phyloP scores from a whole-genome alignment of 2,113 vertebrate species.

The Gallinago paraguaiae region DNA sequence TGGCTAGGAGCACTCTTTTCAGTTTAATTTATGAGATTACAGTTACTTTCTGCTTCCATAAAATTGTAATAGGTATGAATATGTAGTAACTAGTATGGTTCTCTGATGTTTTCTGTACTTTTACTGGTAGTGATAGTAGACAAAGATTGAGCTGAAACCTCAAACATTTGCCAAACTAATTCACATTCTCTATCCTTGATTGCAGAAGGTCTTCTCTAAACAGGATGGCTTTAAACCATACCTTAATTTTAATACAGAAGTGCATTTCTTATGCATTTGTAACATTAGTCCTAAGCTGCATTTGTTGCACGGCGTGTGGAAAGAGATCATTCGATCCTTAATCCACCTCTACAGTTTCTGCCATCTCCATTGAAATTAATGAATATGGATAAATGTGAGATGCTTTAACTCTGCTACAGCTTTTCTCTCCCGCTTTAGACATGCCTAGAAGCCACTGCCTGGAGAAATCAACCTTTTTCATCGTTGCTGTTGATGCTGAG shows the following conservation, averaged over 20 bases:
- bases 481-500: accelerated
- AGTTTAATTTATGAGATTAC: background rate
- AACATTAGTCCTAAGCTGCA: background rate
- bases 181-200: background rate
- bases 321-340: background rate
- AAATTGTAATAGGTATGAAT: background rate
- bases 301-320: background rate
- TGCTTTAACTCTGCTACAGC: background rate
- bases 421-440: background rate
- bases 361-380: background rate
- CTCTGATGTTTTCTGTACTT: background rate
- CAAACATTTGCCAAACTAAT: background rate
- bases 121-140: background rate
- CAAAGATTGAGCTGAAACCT: background rate
- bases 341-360: background rate
- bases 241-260: background rate
- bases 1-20: background rate
- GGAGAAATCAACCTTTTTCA: background rate
- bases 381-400: background rate
- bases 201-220: background rate
- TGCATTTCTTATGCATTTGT: background rate
- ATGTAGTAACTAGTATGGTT: background rate
- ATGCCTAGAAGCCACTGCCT: background rate
- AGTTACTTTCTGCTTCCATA: background rate
- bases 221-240: background rate